Base-by-base conservation (phyloP, 2,113 vertebrate genomes). In the Edolisoma coerulescens region DNA sequence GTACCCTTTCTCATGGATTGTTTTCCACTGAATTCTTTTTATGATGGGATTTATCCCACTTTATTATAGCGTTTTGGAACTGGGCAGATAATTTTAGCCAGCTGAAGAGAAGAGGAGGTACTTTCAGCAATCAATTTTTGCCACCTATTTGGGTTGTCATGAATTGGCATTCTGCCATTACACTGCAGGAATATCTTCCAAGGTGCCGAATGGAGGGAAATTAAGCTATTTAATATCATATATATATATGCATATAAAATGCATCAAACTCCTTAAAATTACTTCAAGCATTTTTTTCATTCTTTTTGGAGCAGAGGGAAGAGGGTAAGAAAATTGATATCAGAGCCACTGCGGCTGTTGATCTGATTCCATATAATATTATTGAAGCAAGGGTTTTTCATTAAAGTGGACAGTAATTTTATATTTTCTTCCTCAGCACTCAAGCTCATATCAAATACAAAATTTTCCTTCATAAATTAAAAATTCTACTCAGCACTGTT, bases 1-100 rank as follows among this genome's bases (percentile, higher is more conserved):
- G 23, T 75, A 23, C 49, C 7, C 16, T 87, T 70, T 87, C 24
- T 59, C 42, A 37, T 64, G 19, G 17, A 79, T 76, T 91, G 65
- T 56, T 93, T 95, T 82, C 41, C 65, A 53, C 23, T 84, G 53
- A 65, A 83, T 95, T 94, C 16, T 83, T 88, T 95, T 76, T 73
- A 56, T 83, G 53, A 61, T 80, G 54, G 67, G n/a, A 84, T 77
- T 87, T 93, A 90, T 73, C 61, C 67, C 32, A 56, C 57, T 13
- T 90, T 90, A 84, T 93, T 93, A 83, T 22, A 83, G n/a, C 3
- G 8, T 80, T 91, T 82, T 89, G 23, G 85, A 79, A 41, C 17
- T 68, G 53, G 73, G n/a, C 53, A 90, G 24, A 49, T 85, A 91
- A 91, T 94, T 94, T 91, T 90, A 87, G 28, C 19, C 33, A 87